Evolutionary conservation across 2,888 invertebrate species (phyloP).

Genomic region (Eurytoma adleriae): DNA sequence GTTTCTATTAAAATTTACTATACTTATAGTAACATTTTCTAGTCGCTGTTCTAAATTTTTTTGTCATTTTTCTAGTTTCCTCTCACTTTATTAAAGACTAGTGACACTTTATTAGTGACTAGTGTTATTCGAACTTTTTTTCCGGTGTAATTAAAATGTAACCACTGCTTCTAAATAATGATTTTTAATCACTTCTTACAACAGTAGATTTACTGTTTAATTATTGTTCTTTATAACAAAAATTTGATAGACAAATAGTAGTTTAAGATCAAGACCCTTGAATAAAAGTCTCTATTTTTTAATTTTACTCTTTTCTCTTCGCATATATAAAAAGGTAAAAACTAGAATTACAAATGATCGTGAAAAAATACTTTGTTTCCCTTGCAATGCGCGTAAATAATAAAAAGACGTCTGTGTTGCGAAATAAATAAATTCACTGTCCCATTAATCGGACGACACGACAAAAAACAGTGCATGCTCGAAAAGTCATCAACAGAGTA

Average conservation of each 20-base stretch:
- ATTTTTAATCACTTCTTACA: not conserved
- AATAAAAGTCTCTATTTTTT: constrained; percentile 38
- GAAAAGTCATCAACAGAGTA: constrained; percentile 8
- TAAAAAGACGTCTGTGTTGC: constrained; percentile 18
- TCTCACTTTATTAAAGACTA: no score
- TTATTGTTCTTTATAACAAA: constrained; percentile 17
- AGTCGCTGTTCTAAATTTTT: no score
- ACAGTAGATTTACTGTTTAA: no score
- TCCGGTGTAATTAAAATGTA: not conserved
- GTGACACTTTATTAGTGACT: no score
- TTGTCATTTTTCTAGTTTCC: no score
- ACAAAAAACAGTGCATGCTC: not conserved
- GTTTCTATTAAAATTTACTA: no score
- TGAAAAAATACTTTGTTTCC: constrained; percentile 56
- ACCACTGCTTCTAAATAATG: not conserved
- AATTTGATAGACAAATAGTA: constrained; percentile 17
- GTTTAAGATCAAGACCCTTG: constrained; percentile 45
- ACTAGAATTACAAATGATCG: constrained; percentile 54
- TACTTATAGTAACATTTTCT: no score
- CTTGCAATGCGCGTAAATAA: constrained; percentile 44
- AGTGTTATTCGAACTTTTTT: no score
- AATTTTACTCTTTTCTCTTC: constrained; percentile 32
- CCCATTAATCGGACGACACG: constrained; percentile 6
- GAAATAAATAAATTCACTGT: constrained; percentile 40
- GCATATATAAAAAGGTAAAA: constrained; percentile 50